Conservation (phyloP, 2,888 invertebrate species). For the Andricus quercusramuli region DNA sequence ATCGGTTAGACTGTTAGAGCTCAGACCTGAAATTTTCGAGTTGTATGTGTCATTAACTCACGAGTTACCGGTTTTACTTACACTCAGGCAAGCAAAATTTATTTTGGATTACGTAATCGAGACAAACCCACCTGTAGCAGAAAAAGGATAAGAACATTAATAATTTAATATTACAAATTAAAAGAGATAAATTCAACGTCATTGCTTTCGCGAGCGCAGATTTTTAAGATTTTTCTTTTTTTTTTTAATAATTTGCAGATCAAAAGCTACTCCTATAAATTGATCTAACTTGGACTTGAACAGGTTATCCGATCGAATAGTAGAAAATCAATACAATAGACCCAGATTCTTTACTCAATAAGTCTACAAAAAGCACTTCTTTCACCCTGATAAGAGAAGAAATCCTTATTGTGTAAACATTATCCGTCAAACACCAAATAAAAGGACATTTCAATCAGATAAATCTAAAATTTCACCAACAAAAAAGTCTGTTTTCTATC, state of each 20-base stretch:
- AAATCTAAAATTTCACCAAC: neutral
- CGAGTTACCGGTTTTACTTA: neutral
- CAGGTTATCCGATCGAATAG: neutral
- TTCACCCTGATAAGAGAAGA: neutral
- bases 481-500: neutral
- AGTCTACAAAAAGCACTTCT: neutral
- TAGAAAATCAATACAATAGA: conserved; percentile 1
- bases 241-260: neutral
- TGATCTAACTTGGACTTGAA: neutral
- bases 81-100: neutral
- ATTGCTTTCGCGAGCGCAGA: neutral
- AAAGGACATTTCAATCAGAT: conserved; percentile 3
- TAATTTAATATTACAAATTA: neutral
- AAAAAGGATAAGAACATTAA: neutral
- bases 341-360: neutral
- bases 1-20: neutral
- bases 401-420: neutral
- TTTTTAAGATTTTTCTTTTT: neutral
- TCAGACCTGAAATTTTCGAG: neutral
- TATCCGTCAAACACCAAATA: neutral
- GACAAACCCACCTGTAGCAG: conserved; percentile 29
- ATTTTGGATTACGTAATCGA: conserved; percentile 8
- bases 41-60: neutral
- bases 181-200: neutral
- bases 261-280: neutral